These are phyloP conservation scores for Hystrix brachyura DNA, from an alignment of 2,113 vertebrate genomes.

Conservation along the genomic window DNA sequence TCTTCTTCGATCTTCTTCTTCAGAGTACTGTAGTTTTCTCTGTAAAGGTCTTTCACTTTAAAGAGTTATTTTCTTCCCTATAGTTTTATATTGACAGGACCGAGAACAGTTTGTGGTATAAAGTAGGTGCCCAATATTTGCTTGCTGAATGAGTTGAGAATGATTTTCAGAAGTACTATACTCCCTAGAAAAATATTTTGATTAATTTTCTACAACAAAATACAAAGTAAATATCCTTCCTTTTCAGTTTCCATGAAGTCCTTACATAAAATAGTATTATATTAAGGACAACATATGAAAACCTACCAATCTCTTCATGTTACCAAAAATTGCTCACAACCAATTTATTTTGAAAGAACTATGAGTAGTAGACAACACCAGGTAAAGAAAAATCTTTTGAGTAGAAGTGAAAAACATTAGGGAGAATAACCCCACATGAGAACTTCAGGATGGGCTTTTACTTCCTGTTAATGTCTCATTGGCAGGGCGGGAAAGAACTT, in stretches of 20 bases:
- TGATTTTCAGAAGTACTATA: neutral
- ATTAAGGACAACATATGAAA: neutral
- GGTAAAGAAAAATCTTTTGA: neutral
- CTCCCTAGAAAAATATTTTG: neutral
- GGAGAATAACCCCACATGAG: neutral
- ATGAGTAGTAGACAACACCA: neutral
- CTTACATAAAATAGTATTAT: neutral
- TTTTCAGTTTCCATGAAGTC: neutral
- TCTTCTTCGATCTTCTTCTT: too few species aligned
- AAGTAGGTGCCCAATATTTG: too few species aligned
- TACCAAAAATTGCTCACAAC: neutral
- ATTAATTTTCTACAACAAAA: neutral
- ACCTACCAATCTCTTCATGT: neutral
- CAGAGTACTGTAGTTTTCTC: too few species aligned
- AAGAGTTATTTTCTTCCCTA: neutral
- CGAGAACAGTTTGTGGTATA: neutral
- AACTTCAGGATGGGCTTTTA: neutral
- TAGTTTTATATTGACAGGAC: too few species aligned
- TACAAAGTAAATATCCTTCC: neutral
- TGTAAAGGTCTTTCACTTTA: too few species aligned
- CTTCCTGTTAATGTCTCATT: neutral
- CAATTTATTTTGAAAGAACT: neutral
- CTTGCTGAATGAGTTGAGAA: neutral
- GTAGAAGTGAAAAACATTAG: neutral
- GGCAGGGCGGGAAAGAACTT: neutral